Percentiles rank a stretch among this genome's conserved stretches.
These are phyloP conservation scores for Circaetus gallicus DNA, from an alignment of 2,113 vertebrate genomes.

Conservation along the genomic window DNA sequence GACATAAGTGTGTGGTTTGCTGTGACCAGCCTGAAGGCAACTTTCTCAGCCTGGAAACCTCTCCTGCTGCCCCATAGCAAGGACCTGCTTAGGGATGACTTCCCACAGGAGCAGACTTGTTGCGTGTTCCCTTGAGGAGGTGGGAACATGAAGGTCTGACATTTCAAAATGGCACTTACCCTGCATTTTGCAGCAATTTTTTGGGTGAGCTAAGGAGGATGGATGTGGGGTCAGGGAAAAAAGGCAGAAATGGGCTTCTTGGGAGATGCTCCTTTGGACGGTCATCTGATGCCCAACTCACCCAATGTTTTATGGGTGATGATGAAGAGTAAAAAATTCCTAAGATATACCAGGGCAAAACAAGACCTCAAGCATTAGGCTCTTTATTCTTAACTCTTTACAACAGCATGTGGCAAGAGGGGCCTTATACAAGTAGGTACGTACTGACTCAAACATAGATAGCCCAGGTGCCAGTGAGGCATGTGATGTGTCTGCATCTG, in stretches of 20 bases:
- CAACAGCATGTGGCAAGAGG: not conserved
- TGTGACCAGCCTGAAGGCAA: not conserved
- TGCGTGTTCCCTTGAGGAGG: not conserved
- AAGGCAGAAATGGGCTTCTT: not conserved
- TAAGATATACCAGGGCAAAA: not conserved
- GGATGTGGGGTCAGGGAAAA: not conserved
- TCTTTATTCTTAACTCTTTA: not conserved
- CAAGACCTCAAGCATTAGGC: not conserved
- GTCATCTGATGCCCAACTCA: not conserved
- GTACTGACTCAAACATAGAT: not conserved
- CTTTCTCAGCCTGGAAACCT: not conserved
- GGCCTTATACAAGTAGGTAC: not conserved
- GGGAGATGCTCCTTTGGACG: not conserved
- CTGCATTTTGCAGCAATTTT: not conserved
- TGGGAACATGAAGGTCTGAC: not conserved
- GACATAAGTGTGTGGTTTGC: not conserved
- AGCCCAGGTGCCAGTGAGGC: not conserved
- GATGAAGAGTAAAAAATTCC: not conserved
- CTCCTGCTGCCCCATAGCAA: not conserved
- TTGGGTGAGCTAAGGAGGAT: not conserved
- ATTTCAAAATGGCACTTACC: not conserved
- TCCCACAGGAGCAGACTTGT: not conserved
- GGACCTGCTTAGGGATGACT: not conserved
- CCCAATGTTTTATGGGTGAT: not conserved
- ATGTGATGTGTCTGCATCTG: not conserved